These are phyloP conservation scores for Ptychobarbus kaznakovi DNA, from an alignment of 2,797 vertebrate genomes.

Conservation along the genomic window DNA sequence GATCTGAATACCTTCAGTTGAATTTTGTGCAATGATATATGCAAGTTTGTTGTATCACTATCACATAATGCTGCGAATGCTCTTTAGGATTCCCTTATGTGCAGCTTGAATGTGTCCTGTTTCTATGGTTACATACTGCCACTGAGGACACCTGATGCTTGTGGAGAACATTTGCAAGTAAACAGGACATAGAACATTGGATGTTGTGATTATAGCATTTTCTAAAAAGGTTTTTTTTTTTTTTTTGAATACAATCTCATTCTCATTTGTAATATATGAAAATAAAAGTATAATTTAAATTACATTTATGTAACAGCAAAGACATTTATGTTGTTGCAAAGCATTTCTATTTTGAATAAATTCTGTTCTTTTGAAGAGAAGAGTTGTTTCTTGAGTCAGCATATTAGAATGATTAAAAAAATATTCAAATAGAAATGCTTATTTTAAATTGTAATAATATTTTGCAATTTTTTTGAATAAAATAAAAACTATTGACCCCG, in stretches of 20 bases:
- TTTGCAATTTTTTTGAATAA: neutral
- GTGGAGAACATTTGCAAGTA: slow-evolving; percentile 12
- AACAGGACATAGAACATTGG: slow-evolving; percentile 9
- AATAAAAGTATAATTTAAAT: too few relatives aligned
- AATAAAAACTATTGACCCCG: too few relatives aligned
- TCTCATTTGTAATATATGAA: neutral
- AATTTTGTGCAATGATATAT: slow-evolving; percentile 1
- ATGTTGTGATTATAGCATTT: neutral
- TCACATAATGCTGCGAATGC: slow-evolving; percentile 18
- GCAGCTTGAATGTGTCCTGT: slow-evolving; percentile 58
- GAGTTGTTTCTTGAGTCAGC: too few relatives aligned
- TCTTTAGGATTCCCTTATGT: slow-evolving; percentile 33
- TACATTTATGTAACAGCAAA: too few relatives aligned
- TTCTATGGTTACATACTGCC: slow-evolving; percentile 63
- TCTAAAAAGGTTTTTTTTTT: neutral
- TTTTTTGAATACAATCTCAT: neutral
- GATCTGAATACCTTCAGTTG: neutral
- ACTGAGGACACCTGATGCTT: slow-evolving; percentile 51
- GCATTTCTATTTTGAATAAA: too few relatives aligned
- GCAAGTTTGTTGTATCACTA: slow-evolving; percentile 3
- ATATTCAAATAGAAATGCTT: too few relatives aligned
- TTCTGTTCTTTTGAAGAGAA: too few relatives aligned
- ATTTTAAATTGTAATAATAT: neutral
- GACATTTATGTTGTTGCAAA: too few relatives aligned
- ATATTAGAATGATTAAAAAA: too few relatives aligned